Base-by-base conservation (phyloP, 1,140 invertebrate species). In the Nasonia giraulti region DNA sequence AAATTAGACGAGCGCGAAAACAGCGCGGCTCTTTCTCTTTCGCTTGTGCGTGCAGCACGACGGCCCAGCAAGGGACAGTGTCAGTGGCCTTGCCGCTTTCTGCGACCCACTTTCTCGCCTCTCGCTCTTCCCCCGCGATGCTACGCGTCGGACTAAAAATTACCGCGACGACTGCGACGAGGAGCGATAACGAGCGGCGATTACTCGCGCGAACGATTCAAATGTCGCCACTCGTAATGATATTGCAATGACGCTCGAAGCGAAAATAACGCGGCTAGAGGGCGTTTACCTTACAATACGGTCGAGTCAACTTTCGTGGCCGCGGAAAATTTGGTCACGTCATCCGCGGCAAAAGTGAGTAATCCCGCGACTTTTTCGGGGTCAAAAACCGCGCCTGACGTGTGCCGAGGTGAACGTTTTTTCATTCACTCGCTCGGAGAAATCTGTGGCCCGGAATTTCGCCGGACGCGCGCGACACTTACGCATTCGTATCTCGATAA, bases 81-180 rank as follows among this genome's bases (percentile, higher is more conserved):
- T 93, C 91, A 93, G 91, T 93, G 92, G 91, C 92, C 92, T 93
- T 93, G 92, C 91, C 84, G 47, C 80, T 93, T 93, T 93, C 91
- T 93, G 92, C 91, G 92, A 92, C 92, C 92, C 87, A 93, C 92
- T 93, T 93, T 92, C 91, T 90, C 90, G 85, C 78, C 71, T 40
- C 23, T 33, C 7, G 11, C 55, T 66, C 77, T 83, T 77, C 37
- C 44, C 31, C 44, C 17, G 68, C 27, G 55, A 62, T 62, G 55
- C 55, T 62, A 17, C 17, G 55, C 55, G 1, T 20, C n/a, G n/a
- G n/a, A n/a, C n/a, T n/a, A 62, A 20, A 62, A 62, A 5, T 62
- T 1, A 1, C 17, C 27, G 27, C 27, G 1, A 27, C 27, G 27
- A 27, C 27, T 27, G 27, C 27, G 27, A 27, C 27, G 27, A 27